Conservation (phyloP, 37 sponge, comb jelly and placozoan genomes). For the Tethya wilhelma region DNA sequence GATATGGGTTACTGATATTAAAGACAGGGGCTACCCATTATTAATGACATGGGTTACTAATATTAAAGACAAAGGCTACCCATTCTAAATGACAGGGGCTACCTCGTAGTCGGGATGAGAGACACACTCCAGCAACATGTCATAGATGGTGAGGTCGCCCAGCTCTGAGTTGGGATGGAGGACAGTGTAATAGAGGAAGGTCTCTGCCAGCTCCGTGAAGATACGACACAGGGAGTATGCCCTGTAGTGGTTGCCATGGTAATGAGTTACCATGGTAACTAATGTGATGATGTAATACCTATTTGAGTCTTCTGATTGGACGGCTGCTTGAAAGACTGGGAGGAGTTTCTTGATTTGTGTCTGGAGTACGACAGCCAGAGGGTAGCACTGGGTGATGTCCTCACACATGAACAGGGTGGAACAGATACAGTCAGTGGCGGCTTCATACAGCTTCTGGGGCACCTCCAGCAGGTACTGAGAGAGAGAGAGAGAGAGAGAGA, state of each 20-base stretch:
- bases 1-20: no score
- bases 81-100: no score
- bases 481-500: neutral
- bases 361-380: conserved; percentile 43
- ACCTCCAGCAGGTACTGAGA: conserved; percentile 49
- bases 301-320: conserved; percentile 48
- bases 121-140: conserved; percentile 60
- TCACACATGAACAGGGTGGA: conserved; percentile 63
- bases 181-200: conserved; percentile 63
- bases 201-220: conserved; percentile 84
- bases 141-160: conserved; percentile 57
- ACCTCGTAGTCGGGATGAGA: conserved; percentile 71
- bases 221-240: conserved; percentile 72
- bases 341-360: conserved; percentile 39
- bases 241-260: no score
- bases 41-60: no score
- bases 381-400: conserved; percentile 17
- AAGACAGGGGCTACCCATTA: no score
- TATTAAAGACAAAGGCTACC: no score
- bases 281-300: no score
- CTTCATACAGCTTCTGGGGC: conserved; percentile 47
- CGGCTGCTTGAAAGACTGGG: conserved; percentile 66
- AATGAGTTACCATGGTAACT: no score
- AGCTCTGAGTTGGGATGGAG: conserved; percentile 61
- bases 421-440: conserved; percentile 74